phyloP scores from a whole-genome alignment of 2,113 vertebrate species.

The Chloebia gouldiae region DNA sequence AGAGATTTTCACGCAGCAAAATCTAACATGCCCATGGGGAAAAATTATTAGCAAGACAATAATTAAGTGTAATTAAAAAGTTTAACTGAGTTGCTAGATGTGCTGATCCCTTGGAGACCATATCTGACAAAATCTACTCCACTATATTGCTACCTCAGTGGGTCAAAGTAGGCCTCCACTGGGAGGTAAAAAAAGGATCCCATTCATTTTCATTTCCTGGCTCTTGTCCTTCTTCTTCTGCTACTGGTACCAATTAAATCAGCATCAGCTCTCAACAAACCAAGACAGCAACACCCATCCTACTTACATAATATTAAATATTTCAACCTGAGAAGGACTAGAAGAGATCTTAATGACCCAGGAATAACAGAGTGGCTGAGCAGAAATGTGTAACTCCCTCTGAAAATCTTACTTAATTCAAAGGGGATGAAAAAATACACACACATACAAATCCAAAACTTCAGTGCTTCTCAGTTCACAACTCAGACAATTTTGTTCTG shows the following conservation, averaged over 20 bases:
- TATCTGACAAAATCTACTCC: neutral
- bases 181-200: neutral
- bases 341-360: neutral
- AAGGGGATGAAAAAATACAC: neutral
- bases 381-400: neutral
- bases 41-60: neutral
- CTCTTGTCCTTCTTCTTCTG: neutral
- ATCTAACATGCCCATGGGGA: neutral
- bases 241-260: neutral
- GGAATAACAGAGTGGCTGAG: neutral
- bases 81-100: neutral
- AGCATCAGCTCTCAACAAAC: neutral
- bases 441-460: neutral
- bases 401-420: neutral
- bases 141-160: neutral
- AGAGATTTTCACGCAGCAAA: neutral
- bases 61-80: neutral
- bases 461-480: neutral
- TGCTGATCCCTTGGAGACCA: neutral
- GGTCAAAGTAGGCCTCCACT: neutral
- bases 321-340: rapidly evolving
- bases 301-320: neutral
- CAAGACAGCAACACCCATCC: neutral
- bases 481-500: neutral
- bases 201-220: neutral